Conservation (phyloP, 1,140 invertebrate species). For the Hermetia illucens region DNA sequence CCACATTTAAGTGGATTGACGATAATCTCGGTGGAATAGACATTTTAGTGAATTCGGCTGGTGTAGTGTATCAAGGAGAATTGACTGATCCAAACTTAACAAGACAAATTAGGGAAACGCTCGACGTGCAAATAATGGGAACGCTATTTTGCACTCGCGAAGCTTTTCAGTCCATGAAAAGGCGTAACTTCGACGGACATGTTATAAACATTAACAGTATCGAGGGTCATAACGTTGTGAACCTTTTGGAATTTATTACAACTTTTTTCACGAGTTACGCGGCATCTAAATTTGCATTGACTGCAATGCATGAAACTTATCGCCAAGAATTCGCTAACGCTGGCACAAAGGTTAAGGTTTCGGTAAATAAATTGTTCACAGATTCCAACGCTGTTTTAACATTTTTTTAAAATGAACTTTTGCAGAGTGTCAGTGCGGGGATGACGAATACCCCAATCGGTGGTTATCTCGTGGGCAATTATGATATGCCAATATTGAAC, state of each 20-base stretch:
- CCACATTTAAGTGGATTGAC: conserved; percentile 43
- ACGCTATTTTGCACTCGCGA: conserved; percentile 44
- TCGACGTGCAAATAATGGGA: conserved; percentile 51
- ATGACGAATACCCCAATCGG: conserved; percentile 21
- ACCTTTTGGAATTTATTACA: conserved; percentile 26
- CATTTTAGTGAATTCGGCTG: conserved; percentile 52
- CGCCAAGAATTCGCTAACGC: no score
- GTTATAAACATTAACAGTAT: conserved; percentile 4
- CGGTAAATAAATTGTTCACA: conserved; percentile 33
- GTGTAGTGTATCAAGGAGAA: conserved; percentile 12
- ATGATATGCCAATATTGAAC: no score
- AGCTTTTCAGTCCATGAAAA: conserved; percentile 29
- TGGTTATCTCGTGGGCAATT: conserved; percentile 8
- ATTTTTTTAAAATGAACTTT: neutral
- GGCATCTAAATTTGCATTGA: conserved; percentile 50
- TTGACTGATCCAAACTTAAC: neutral
- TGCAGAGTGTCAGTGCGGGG: conserved; percentile 38
- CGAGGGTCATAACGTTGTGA: conserved; percentile 12
- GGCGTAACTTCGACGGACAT: neutral
- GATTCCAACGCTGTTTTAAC: no score
- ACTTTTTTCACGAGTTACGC: conserved; percentile 39
- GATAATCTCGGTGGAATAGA: conserved; percentile 40
- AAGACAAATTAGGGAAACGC: neutral
- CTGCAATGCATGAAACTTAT: conserved; percentile 41
- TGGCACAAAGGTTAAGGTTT: conserved; percentile 43